Percentiles rank a stretch among this genome's conserved stretches.
phyloP scores from a whole-genome alignment of 2,888 invertebrate species.

The Uropetala carovei region DNA sequence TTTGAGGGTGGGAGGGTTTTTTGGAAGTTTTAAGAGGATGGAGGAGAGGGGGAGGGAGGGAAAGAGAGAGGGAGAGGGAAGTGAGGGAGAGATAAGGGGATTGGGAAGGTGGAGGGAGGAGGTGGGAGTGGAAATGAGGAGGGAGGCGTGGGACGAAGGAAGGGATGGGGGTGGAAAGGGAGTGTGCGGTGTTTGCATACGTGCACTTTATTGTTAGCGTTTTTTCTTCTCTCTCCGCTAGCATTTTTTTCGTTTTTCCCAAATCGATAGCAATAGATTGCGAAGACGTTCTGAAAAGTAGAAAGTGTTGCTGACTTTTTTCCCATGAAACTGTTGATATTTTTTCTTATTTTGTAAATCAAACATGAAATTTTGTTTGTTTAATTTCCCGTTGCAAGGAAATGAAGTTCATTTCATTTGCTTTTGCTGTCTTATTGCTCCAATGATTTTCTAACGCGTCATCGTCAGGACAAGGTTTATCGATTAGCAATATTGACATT shows the following conservation, averaged over 20 bases:
- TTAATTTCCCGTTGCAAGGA: no score
- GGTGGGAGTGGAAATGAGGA: neutral
- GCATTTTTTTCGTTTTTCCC: neutral
- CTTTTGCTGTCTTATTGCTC: no score
- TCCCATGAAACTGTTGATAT: neutral
- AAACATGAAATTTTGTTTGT: no score
- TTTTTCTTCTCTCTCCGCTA: neutral
- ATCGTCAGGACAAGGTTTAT: no score
- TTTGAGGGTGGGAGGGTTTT: neutral
- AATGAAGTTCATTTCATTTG: no score
- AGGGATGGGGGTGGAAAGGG: neutral
- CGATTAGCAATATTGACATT: no score
- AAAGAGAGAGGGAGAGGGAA: neutral
- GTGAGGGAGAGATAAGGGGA: neutral
- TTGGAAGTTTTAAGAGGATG: slow-evolving; percentile 47
- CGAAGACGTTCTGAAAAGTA: neutral
- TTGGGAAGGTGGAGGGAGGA: neutral
- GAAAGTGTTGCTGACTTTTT: neutral
- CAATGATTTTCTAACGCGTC: no score
- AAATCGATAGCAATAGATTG: neutral
- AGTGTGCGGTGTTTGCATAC: neutral
- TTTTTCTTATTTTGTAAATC: neutral
- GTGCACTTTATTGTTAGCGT: slow-evolving; percentile 1
- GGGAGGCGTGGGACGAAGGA: neutral
- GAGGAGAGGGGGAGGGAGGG: neutral